Evolutionary conservation across 2,797 vertebrate species (phyloP), one percentile per base, ranked within the genome.

Genomic region (Rhincodon typus): DNA sequence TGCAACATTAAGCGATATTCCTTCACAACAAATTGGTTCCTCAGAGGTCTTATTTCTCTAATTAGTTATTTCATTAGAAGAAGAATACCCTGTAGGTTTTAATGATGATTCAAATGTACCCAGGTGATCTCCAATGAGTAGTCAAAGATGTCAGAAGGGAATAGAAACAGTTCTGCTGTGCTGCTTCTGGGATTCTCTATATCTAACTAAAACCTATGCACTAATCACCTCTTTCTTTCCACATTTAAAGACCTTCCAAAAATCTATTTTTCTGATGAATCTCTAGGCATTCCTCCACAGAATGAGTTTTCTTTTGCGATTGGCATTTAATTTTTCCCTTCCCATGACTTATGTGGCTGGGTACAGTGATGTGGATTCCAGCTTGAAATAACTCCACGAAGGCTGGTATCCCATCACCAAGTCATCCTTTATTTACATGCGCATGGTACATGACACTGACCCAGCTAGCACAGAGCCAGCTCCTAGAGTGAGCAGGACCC

Each of bases 101-200:
- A 57, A 34, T 91, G 88, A 91, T 91, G 88, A 91, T n/a, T 66
- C 88, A 66, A 8, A 67, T n/a, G 21, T 67, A 69, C 90, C 90
- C 66, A 93, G 38, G 25, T 69, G 90, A 69, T 7, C n/a, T 93
- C 42, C 38, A 93, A 10, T 13, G n/a, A 69, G 90, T 46, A 46
- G 42, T 84, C 79, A 84, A 84, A 84, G 79, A 21, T 84, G 17
- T 6, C 82, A 84, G 21, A 23, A 23, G 82, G 38, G 82, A 93
- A 69, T 4, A 21, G 23, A 42, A 93, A 5, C 30, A 21, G 57
- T 91, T 91, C 57, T 91, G 50, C 53, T 34, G 21, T 38, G 90
- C 38, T 93, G 66, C n/a, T 23, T 38, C 66, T 42, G 66, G 6
- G n/a, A 93, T 0, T 93, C 23, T 42, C 12, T 7, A 2, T 21